Base-by-base conservation (phyloP, 2,888 invertebrate genomes). In the Dinocampus coccinellae region DNA sequence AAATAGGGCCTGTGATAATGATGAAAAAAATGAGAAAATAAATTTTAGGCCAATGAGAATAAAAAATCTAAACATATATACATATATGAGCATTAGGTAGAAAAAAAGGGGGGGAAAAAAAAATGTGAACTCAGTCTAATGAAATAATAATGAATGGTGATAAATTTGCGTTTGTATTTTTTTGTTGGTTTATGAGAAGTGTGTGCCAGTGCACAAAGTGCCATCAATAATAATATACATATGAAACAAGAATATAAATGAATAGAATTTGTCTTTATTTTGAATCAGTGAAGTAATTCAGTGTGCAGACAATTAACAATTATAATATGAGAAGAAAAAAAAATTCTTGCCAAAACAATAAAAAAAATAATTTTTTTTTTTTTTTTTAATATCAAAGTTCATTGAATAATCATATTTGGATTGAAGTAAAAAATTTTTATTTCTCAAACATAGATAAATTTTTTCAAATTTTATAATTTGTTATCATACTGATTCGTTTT, bases 161-260 rank as follows among this genome's bases (percentile, higher is more conserved):
- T 16, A 47, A 60, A 67, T 69, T 13, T 36, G 55, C 53, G 67
- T 57, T 55, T 26, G 39, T 47, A 69, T 60, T 24, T 39, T 42
- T 72, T 22, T 47, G 42, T 65, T 36, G 47, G 57, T 11, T 47
- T 64, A 53, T 57, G 53, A 65, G n/a, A 24, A 65, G 79, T 74
- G 80, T 78, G 79, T 80, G 81, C 83, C 82, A 83, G 82, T 82
- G 82, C 77, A 81, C 81, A 74, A 84, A 83, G 86, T 86, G 86
- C 86, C 86, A 86, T 86, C 80, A n/a, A 55, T 3, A 55, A 13
- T 24, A n/a, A 55, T 24, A 26, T 55, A 55, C 22, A 55, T 22
- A 55, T 55, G 55, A 13, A 20, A 24, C 3, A 24, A 24, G n/a
- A 16, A 7, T 16, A n/a, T 24, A 13, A 55, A 55, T 55, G 3